These are phyloP conservation scores for Ochropleura plecta DNA, from an alignment of 2,888 invertebrate species.

Conservation along the genomic window DNA sequence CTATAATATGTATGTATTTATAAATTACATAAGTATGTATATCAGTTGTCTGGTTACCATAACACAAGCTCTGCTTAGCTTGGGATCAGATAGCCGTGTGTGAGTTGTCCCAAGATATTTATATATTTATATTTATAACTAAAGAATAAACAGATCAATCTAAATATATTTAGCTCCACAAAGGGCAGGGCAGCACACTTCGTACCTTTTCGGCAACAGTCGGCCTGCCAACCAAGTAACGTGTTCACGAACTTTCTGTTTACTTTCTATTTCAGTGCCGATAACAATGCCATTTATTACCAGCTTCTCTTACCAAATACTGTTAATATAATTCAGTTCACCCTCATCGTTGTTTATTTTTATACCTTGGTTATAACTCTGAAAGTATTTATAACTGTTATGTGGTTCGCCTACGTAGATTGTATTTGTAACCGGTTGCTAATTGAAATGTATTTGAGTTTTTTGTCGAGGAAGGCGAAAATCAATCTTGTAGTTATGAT, in stretches of 20 bases:
- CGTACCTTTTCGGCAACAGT: slow-evolving; percentile 29
- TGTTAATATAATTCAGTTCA: slow-evolving; percentile 4
- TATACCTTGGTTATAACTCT: slow-evolving; percentile 12
- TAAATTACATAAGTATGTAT: too few species aligned
- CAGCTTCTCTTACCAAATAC: slow-evolving; percentile 32
- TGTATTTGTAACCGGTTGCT: slow-evolving; percentile 7
- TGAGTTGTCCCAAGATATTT: too few species aligned
- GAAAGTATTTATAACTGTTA: slow-evolving; percentile 20
- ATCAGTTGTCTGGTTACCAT: too few species aligned
- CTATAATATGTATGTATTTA: too few species aligned
- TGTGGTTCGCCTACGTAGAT: slow-evolving; percentile 21
- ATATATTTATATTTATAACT: too few species aligned
- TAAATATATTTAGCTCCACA: slow-evolving; percentile 49
- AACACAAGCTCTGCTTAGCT: too few species aligned
- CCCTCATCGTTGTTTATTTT: slow-evolving; percentile 36
- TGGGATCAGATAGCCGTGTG: too few species aligned
- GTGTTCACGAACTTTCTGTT: slow-evolving; percentile 47
- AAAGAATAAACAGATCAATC: slow-evolving; percentile 37
- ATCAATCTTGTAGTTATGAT: slow-evolving; percentile 9
- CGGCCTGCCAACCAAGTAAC: slow-evolving; percentile 53
- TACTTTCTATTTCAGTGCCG: slow-evolving; percentile 42
- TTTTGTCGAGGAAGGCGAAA: slow-evolving; percentile 2
- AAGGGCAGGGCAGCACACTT: slow-evolving; percentile 10
- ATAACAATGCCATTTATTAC: slow-evolving; percentile 23
- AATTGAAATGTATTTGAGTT: slow-evolving; percentile 32